Evolutionary conservation across 2,113 vertebrate species (phyloP).

Genomic region (Epinephelus fuscoguttatus): DNA sequence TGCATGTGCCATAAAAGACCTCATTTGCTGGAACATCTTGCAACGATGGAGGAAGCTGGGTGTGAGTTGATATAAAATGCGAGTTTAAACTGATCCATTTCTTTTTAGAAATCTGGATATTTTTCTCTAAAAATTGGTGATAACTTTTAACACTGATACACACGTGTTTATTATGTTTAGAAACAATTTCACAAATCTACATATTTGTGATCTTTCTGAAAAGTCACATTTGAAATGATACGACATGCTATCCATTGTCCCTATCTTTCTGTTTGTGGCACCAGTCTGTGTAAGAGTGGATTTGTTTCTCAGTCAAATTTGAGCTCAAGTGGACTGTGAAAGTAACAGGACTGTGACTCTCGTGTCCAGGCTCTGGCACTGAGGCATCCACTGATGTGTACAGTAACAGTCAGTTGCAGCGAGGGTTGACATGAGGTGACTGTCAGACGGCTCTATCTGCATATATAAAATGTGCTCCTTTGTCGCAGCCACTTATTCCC

Average conservation of each 20-base stretch:
- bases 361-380: neutral
- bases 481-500: conserved; percentile 65
- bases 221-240: neutral
- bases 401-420: conserved; percentile 36
- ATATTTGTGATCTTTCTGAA: neutral
- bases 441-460: conserved; percentile 56
- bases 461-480: conserved; percentile 68
- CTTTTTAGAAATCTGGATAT: too few relatives aligned
- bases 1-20: too few relatives aligned
- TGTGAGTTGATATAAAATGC: too few relatives aligned
- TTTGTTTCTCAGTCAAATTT: neutral
- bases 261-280: neutral
- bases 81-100: too few relatives aligned
- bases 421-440: conserved; percentile 61
- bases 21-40: too few relatives aligned
- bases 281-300: too few relatives aligned
- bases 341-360: conserved; percentile 1
- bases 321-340: neutral
- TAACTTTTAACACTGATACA: too few relatives aligned
- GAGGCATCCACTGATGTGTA: conserved; percentile 40
- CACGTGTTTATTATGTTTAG: too few relatives aligned
- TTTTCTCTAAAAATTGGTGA: neutral
- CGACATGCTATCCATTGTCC: neutral
- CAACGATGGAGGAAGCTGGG: too few relatives aligned
- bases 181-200: neutral